Evolutionary conservation across 37 sponge, comb jelly and placozoan species (phyloP).

Genomic region (Spongilla lacustris): DNA sequence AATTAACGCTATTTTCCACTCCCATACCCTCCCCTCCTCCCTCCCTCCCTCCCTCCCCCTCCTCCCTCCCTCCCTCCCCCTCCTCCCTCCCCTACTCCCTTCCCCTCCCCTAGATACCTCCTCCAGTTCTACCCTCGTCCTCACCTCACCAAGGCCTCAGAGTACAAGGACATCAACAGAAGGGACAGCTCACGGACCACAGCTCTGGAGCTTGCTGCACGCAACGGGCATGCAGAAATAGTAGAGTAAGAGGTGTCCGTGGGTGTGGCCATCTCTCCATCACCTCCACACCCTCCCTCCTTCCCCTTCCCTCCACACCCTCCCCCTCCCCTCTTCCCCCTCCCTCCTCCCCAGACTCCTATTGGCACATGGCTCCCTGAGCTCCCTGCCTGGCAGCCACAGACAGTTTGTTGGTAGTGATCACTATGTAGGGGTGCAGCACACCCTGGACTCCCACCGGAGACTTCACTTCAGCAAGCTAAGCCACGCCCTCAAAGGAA

Average conservation of each 20-base stretch:
- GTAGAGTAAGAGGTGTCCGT: neutral
- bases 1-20: too few species aligned
- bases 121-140: neutral
- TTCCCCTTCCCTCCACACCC: neutral
- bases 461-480: slow-evolving; percentile 3
- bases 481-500: neutral
- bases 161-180: neutral
- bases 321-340: neutral
- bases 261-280: neutral
- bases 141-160: neutral
- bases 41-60: neutral
- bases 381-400: slow-evolving; percentile 63
- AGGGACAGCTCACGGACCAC: neutral
- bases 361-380: slow-evolving; percentile 58
- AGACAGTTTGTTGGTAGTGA: neutral
- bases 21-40: too few species aligned
- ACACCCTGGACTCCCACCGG: slow-evolving; percentile 48
- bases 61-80: neutral
- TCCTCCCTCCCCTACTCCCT: neutral
- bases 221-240: slow-evolving; percentile 17
- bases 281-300: neutral
- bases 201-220: slow-evolving; percentile 38
- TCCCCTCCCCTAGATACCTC: neutral
- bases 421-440: slow-evolving; percentile 52
- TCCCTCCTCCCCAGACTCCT: slow-evolving; percentile 19